Evolutionary conservation across 23 tunicate genomes (phyloP).

Genomic region (Halocynthia roretzi): DNA sequence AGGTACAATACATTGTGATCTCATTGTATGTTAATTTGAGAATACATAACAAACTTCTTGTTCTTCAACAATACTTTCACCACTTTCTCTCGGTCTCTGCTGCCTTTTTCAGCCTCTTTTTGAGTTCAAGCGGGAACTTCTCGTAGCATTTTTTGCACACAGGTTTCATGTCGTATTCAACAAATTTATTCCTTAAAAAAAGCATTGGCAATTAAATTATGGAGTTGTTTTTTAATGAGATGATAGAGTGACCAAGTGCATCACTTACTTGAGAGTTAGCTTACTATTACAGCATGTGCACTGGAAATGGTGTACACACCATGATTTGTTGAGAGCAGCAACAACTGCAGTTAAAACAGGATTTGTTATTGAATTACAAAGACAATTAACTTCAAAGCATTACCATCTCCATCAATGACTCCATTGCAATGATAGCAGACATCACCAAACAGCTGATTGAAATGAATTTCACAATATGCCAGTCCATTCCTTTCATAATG

Average conservation of each 20-base stretch:
- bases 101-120: conserved; percentile 91
- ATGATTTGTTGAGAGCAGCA: conserved; percentile 87
- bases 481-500: conserved; percentile 84
- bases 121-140: conserved; percentile 90
- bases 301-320: conserved; percentile 84
- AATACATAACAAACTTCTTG: no score
- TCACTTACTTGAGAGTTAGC: conserved; percentile 83
- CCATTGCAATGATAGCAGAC: conserved; percentile 96
- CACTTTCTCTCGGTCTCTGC: conserved; percentile 65
- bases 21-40: no score
- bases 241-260: not conserved
- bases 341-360: conserved; percentile 50
- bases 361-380: not conserved
- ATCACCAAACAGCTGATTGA: conserved; percentile 95
- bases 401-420: conserved; percentile 98
- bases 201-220: not conserved
- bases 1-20: no score
- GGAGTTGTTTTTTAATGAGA: not conserved
- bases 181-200: conserved; percentile 69
- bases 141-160: conserved; percentile 96
- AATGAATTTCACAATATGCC: conserved; percentile 96
- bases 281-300: conserved; percentile 88
- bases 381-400: not conserved
- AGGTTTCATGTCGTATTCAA: conserved; percentile 99
- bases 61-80: not conserved